Conservation (phyloP, 2,113 vertebrate genomes). For the Lichenostomus cassidix region DNA sequence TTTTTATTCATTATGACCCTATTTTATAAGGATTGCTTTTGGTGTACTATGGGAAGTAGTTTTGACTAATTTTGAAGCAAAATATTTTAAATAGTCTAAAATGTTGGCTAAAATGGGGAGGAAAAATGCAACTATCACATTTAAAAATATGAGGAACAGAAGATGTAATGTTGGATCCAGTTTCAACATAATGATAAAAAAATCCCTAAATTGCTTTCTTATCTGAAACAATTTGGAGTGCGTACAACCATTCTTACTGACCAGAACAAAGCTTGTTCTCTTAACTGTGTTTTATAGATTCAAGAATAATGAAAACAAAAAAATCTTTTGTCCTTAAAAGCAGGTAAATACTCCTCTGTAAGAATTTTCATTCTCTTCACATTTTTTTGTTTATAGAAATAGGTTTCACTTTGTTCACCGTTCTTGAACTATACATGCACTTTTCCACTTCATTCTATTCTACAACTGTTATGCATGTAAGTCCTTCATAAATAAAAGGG, state of each 20-base stretch:
- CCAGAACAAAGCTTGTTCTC: neutral
- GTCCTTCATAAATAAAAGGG: neutral
- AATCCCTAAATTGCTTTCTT: neutral
- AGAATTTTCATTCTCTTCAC: neutral
- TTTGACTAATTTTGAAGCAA: neutral
- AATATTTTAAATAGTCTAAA: neutral
- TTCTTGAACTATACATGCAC: neutral
- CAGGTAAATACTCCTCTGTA: neutral
- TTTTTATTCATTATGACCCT: neutral
- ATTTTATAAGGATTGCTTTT: neutral
- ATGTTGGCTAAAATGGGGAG: neutral
- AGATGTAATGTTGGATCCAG: neutral
- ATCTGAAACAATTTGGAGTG: neutral
- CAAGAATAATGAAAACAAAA: neutral
- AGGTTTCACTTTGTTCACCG: neutral
- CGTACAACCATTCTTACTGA: neutral
- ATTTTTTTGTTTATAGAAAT: neutral
- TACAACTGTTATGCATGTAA: neutral
- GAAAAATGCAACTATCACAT: neutral
- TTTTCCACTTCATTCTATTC: neutral
- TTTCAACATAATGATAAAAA: neutral
- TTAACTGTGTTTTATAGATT: neutral
- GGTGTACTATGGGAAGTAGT: neutral
- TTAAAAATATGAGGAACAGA: neutral
- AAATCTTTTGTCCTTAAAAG: neutral